Evolutionary conservation across 1,140 invertebrate genomes (phyloP).

Genomic region (Drosophila novamexicana): DNA sequence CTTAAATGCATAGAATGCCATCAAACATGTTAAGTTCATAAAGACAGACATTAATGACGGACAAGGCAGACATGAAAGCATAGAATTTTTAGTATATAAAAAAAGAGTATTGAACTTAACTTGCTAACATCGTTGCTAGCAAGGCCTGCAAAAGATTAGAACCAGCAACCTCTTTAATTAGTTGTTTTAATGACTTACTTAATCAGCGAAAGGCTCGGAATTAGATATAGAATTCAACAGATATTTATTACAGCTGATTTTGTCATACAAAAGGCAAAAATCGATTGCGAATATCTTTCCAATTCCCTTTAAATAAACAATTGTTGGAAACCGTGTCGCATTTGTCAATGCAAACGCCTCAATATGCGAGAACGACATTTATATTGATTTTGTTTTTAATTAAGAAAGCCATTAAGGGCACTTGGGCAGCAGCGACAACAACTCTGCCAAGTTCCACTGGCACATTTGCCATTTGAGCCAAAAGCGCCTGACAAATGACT

Average conservation of each 20-base stretch:
- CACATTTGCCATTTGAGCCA: slow-evolving; percentile 32
- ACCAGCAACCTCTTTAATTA: too few species aligned
- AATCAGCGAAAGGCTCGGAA: too few species aligned
- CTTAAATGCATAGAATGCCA: too few species aligned
- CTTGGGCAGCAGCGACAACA: slow-evolving; percentile 36
- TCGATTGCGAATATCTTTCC: not conserved
- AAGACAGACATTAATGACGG: not conserved
- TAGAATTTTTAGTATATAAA: too few species aligned
- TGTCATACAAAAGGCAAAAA: not conserved
- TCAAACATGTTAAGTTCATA: too few species aligned
- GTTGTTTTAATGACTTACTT: too few species aligned
- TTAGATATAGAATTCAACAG: too few species aligned
- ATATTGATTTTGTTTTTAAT: slow-evolving; percentile 79
- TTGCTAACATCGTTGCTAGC: too few species aligned
- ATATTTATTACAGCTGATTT: not conserved
- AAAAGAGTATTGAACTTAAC: too few species aligned
- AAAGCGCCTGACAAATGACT: slow-evolving; percentile 56
- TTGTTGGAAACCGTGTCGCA: slow-evolving; percentile 3
- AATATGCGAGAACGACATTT: slow-evolving; percentile 21
- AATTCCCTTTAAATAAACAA: slow-evolving; percentile 6
- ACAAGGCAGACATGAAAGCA: too few species aligned
- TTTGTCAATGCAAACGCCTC: slow-evolving; percentile 34
- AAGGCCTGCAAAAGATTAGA: too few species aligned
- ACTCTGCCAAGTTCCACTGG: slow-evolving; percentile 27
- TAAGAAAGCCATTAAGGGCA: slow-evolving; percentile 78